Evolutionary conservation across 1,140 invertebrate genomes (phyloP).

Genomic region (Zophobas morio): DNA sequence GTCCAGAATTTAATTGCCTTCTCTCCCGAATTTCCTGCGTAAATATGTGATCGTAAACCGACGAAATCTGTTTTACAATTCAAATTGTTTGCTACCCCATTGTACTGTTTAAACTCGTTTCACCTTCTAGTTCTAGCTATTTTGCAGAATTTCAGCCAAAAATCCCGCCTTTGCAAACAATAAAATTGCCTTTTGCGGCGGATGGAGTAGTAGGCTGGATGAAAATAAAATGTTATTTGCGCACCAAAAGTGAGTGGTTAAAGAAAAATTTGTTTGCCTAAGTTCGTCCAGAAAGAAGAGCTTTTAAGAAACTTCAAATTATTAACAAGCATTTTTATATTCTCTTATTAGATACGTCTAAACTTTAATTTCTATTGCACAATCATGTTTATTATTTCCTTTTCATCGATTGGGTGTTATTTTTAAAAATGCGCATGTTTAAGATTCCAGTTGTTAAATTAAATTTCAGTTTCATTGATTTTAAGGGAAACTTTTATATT

Average conservation of each 20-base stretch:
- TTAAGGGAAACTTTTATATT: too few species aligned
- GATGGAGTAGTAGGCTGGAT: not conserved
- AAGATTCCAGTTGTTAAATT: too few species aligned
- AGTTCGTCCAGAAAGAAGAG: too few species aligned
- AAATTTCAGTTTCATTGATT: too few species aligned
- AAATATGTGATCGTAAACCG: constrained; percentile 37
- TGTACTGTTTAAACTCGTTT: constrained; percentile 6
- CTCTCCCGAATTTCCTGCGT: constrained; percentile 25
- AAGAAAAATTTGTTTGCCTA: constrained; percentile 19
- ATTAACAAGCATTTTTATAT: not conserved
- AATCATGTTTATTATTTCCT: too few species aligned
- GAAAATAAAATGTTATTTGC: constrained; percentile 25
- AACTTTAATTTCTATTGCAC: too few species aligned
- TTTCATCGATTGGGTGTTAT: too few species aligned
- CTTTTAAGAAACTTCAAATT: constrained; percentile 20
- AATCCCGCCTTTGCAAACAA: constrained; percentile 10
- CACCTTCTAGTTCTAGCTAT: constrained; percentile 16
- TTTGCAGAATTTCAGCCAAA: constrained; percentile 7
- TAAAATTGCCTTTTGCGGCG: constrained; percentile 8
- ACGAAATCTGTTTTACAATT: constrained; percentile 44
- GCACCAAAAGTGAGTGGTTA: constrained; percentile 4
- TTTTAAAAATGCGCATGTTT: too few species aligned
- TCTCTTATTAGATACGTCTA: too few species aligned
- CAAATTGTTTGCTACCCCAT: constrained; percentile 35
- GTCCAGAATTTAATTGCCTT: constrained; percentile 46